Conservation (phyloP, 2,888 invertebrate genomes). For the Heliconius ethilla region DNA sequence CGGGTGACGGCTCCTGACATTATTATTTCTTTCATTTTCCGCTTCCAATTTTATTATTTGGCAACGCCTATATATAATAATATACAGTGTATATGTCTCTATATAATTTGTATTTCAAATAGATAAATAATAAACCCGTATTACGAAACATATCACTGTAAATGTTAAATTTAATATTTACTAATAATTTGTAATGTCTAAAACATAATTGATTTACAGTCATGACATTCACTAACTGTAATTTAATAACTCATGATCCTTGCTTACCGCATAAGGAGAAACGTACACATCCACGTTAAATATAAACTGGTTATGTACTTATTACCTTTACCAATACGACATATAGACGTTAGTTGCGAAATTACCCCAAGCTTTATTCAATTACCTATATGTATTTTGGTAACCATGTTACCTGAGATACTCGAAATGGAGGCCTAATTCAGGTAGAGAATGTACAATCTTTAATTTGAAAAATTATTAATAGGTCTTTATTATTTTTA, state of each 20-base stretch:
- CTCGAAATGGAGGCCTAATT: not conserved
- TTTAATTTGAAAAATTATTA: no score
- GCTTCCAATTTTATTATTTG: not conserved
- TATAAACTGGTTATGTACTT: not conserved
- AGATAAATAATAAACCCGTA: not conserved
- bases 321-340: not conserved
- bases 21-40: not conserved
- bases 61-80: no score
- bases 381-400: not conserved
- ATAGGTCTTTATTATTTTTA: no score
- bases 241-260: not conserved
- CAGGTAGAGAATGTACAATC: not conserved
- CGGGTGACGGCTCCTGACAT: not conserved
- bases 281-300: constrained; percentile 1
- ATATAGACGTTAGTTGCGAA: not conserved
- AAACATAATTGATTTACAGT: not conserved
- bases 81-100: no score
- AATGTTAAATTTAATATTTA: no score
- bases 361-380: not conserved
- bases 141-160: not conserved
- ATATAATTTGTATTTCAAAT: not conserved
- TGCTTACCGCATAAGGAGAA: not conserved
- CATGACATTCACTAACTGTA: not conserved
- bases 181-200: not conserved
- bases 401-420: not conserved